A percentile compares a stretch with the other conserved stretches of the same genome.
Conservation (phyloP, 2,888 invertebrate genomes). For the Aleiodes leptofemur region DNA sequence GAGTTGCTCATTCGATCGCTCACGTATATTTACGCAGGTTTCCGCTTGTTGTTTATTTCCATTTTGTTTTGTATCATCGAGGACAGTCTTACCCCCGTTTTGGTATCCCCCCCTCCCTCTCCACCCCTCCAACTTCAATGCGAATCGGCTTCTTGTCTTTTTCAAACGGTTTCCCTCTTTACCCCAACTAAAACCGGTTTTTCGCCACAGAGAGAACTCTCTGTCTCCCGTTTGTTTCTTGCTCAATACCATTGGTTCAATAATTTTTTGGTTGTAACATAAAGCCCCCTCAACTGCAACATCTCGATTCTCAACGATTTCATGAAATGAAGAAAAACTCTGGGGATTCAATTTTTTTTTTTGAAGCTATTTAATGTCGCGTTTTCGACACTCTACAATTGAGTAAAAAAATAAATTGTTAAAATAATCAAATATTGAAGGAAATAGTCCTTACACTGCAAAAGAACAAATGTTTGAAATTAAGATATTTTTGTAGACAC, state of each 20-base stretch:
- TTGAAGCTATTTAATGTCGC: too few species aligned
- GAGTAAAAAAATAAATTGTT: too few species aligned
- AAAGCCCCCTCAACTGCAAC: neutral
- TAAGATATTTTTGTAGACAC: too few species aligned
- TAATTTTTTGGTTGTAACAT: constrained; percentile 31
- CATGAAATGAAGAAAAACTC: neutral
- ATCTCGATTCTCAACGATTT: neutral
- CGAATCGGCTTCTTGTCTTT: constrained; percentile 56
- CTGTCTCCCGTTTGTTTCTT: constrained; percentile 20
- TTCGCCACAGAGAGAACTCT: constrained; percentile 33
- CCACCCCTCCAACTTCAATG: constrained; percentile 26
- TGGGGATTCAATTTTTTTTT: neutral
- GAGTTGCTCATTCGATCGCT: constrained; percentile 21
- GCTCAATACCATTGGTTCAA: constrained; percentile 11
- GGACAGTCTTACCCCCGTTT: constrained; percentile 33
- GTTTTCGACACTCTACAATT: too few species aligned
- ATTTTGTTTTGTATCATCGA: constrained; percentile 24
- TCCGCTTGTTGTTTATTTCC: constrained; percentile 35
- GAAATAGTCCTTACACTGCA: too few species aligned
- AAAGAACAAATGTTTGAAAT: too few species aligned
- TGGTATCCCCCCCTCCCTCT: constrained; percentile 36
- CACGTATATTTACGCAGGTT: constrained; percentile 38
- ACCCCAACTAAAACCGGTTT: constrained; percentile 57
- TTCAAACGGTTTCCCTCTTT: constrained; percentile 57
- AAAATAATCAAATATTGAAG: too few species aligned